These are phyloP conservation scores for Beris morrisii DNA, from an alignment of 2,888 invertebrate genomes.

Conservation along the genomic window DNA sequence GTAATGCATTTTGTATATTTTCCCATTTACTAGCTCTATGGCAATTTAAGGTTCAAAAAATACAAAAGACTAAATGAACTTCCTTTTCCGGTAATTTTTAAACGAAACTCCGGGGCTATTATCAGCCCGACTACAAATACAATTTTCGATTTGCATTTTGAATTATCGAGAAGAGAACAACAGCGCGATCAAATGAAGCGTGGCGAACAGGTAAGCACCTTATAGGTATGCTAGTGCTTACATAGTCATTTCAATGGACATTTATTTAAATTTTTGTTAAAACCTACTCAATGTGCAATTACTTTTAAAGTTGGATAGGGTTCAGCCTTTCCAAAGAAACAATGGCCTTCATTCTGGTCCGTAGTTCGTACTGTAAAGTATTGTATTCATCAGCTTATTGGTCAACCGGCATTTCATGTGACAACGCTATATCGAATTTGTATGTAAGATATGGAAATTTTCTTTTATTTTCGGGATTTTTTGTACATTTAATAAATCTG, in stretches of 20 bases:
- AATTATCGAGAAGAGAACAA: neutral
- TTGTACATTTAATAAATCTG: too few relatives aligned
- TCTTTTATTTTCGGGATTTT: too few relatives aligned
- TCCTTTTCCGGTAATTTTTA: conserved; percentile 28
- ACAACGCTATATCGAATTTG: too few relatives aligned
- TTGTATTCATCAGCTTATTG: too few relatives aligned
- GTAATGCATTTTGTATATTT: neutral
- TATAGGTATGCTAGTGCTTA: neutral
- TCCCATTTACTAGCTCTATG: neutral
- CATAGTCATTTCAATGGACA: conserved; percentile 12
- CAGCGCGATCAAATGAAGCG: conserved; percentile 14
- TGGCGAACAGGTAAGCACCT: conserved; percentile 24
- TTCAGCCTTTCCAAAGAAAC: too few relatives aligned
- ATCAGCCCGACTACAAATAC: neutral
- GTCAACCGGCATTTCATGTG: too few relatives aligned
- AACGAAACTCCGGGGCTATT: conserved; percentile 6
- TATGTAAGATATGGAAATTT: too few relatives aligned
- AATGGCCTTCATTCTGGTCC: neutral
- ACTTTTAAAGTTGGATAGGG: too few relatives aligned
- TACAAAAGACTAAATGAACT: conserved; percentile 10
- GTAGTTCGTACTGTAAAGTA: neutral
- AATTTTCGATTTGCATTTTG: neutral
- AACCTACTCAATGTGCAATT: neutral
- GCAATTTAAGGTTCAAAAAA: too few relatives aligned
- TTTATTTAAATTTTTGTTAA: conserved; percentile 24